Evolutionary conservation across 1,140 invertebrate species (phyloP).

Genomic region (Temnothorax curvispinosus): DNA sequence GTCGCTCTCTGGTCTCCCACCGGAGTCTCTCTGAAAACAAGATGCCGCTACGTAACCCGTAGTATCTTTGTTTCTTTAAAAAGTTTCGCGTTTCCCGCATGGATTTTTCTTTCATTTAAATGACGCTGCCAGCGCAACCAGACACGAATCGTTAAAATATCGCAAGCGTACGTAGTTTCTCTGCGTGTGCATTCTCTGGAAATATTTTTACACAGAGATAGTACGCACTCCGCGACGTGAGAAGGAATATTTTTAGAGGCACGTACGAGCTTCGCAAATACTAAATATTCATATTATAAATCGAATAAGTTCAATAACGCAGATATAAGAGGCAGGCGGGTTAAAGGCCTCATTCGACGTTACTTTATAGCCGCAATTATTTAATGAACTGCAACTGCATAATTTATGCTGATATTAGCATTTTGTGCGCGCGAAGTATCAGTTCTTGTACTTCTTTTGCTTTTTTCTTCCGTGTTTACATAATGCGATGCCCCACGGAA

Average conservation of each 20-base stretch:
- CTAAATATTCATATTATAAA: constrained; percentile 32
- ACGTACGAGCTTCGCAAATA: constrained; percentile 15
- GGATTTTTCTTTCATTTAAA: constrained; percentile 51
- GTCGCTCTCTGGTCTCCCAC: neutral
- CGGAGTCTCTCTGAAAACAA: constrained; percentile 43
- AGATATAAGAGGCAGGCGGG: neutral
- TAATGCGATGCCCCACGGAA: neutral
- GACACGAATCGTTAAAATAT: constrained; percentile 56
- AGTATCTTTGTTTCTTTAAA: constrained; percentile 53
- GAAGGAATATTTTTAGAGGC: constrained; percentile 34
- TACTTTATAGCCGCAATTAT: no score
- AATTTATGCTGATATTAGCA: constrained; percentile 9
- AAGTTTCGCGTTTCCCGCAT: constrained; percentile 47
- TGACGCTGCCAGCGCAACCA: constrained; percentile 11
- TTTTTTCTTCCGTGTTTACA: neutral
- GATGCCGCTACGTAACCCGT: constrained; percentile 15
- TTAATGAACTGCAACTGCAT: neutral
- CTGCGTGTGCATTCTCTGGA: constrained; percentile 14
- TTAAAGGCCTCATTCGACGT: neutral
- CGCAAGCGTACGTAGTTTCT: constrained; percentile 25
- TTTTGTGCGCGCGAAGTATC: neutral
- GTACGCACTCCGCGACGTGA: neutral
- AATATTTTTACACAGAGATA: constrained; percentile 40
- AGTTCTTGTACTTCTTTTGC: neutral
- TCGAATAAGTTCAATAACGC: constrained; percentile 7